Conservation (phyloP, 2,113 vertebrate species). For the Hydrolagus affinis region DNA sequence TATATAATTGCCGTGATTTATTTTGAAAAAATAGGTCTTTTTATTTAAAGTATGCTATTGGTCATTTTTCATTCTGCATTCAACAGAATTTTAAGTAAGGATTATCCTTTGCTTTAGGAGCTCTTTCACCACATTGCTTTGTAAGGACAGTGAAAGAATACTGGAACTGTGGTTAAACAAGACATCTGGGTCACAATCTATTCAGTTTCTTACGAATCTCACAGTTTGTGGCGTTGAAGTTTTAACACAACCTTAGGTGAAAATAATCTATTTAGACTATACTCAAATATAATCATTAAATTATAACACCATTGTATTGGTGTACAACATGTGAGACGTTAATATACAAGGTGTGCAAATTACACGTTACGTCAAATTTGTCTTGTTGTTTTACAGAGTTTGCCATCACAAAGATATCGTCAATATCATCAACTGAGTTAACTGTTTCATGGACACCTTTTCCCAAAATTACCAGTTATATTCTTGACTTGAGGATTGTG, state of each 20-base stretch:
- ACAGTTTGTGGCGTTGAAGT: too few species aligned
- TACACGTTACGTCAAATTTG: neutral
- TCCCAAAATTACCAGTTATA: neutral
- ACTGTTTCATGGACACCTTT: conserved; percentile 21
- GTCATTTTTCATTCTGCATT: too few species aligned
- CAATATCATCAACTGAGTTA: neutral
- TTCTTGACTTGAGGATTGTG: conserved; percentile 27
- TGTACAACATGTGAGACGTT: neutral
- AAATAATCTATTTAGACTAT: neutral
- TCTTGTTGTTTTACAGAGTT: conserved; percentile 8
- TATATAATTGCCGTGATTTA: too few species aligned
- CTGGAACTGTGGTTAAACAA: too few species aligned
- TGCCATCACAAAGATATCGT: neutral
- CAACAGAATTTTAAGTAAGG: too few species aligned
- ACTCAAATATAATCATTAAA: neutral
- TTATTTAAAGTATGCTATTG: too few species aligned
- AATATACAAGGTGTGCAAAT: neutral
- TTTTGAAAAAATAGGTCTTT: too few species aligned
- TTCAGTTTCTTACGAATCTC: too few species aligned
- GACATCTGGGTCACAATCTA: too few species aligned
- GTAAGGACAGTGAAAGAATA: too few species aligned
- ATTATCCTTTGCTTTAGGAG: too few species aligned
- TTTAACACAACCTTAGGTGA: neutral
- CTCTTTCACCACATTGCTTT: too few species aligned
- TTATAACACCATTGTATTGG: neutral